Percentiles rank a stretch among this genome's conserved stretches.
phyloP scores from a whole-genome alignment of 2,888 invertebrate species.

The Nemapogon koenigi region DNA sequence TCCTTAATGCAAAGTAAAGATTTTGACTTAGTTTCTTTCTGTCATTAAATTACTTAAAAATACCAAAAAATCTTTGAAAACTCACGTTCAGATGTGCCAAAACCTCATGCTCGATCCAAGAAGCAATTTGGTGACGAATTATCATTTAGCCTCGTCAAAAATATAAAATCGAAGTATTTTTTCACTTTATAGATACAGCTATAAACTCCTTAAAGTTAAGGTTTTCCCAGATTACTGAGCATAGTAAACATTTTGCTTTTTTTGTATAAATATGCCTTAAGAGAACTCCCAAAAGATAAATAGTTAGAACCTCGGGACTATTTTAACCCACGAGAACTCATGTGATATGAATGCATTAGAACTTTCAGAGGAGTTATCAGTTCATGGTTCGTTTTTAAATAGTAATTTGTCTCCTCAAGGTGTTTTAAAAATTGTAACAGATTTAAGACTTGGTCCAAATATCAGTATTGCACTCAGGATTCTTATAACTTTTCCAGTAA shows the following conservation, averaged over 20 bases:
- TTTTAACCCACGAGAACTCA: slow-evolving; percentile 9
- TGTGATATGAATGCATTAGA: slow-evolving; percentile 9
- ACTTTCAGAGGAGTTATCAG: slow-evolving; percentile 9
- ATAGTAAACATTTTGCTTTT: slow-evolving; percentile 10
- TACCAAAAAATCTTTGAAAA: slow-evolving; percentile 1
- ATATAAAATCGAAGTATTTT: slow-evolving; percentile 10
- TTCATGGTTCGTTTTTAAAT: slow-evolving; percentile 6
- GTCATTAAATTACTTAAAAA: slow-evolving; percentile 3
- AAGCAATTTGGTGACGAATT: background rate
- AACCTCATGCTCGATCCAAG: background rate
- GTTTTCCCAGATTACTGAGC: slow-evolving; percentile 9
- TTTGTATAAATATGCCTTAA: slow-evolving; percentile 6
- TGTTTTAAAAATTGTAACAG: slow-evolving; percentile 7
- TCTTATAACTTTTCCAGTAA: slow-evolving; percentile 4
- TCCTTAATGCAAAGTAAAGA: background rate
- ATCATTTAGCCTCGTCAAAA: background rate
- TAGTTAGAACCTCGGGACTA: slow-evolving; percentile 6
- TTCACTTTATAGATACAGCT: slow-evolving; percentile 10
- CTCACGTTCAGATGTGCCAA: slow-evolving; percentile 4
- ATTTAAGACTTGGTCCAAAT: slow-evolving; percentile 5
- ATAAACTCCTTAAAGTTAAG: slow-evolving; percentile 7
- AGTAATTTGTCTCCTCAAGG: slow-evolving; percentile 9
- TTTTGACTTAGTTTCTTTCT: slow-evolving; percentile 1
- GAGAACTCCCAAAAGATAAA: slow-evolving; percentile 5
- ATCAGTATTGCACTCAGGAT: slow-evolving; percentile 5